phyloP scores from a whole-genome alignment of 1,140 invertebrate genomes.

The Zaprionus inermis region DNA sequence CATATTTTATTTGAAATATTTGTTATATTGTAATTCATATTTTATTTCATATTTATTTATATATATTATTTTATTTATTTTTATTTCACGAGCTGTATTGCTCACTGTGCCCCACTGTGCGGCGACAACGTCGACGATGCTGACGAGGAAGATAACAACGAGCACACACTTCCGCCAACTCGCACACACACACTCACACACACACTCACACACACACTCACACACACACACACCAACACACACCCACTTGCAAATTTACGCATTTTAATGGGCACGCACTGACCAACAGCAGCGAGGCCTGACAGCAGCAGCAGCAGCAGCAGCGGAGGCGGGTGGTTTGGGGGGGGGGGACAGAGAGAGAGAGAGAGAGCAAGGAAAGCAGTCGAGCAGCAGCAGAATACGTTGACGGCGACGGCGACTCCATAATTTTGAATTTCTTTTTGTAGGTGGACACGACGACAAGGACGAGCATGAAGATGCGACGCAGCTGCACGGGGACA shows the following conservation, averaged over 20 bases:
- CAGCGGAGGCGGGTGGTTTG: background rate
- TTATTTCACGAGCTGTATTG: background rate
- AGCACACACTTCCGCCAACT: conserved; percentile 13
- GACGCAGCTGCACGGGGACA: conserved; percentile 9
- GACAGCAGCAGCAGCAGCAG: background rate
- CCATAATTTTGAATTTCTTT: conserved; percentile 77
- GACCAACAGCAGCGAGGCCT: conserved; percentile 32
- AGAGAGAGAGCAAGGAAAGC: conserved; percentile 6
- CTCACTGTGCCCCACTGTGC: background rate
- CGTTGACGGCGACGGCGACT: conserved; percentile 35
- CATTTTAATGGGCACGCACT: conserved; percentile 68
- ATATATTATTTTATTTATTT: background rate
- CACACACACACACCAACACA: too few species aligned
- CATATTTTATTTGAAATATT: background rate
- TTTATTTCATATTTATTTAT: background rate
- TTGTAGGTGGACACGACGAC: conserved; percentile 31
- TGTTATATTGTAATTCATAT: too few species aligned
- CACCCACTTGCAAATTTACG: conserved; percentile 65
- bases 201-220: conserved; percentile 22
- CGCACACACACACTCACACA: conserved; percentile 17
- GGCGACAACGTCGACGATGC: conserved; percentile 14
- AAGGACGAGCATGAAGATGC: conserved; percentile 50
- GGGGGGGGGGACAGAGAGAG: too few species aligned
- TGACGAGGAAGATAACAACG: conserved; percentile 23
- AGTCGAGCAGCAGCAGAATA: conserved; percentile 19